Evolutionary conservation across 1,140 invertebrate genomes (phyloP).

Genomic region (Melitaea cinxia): DNA sequence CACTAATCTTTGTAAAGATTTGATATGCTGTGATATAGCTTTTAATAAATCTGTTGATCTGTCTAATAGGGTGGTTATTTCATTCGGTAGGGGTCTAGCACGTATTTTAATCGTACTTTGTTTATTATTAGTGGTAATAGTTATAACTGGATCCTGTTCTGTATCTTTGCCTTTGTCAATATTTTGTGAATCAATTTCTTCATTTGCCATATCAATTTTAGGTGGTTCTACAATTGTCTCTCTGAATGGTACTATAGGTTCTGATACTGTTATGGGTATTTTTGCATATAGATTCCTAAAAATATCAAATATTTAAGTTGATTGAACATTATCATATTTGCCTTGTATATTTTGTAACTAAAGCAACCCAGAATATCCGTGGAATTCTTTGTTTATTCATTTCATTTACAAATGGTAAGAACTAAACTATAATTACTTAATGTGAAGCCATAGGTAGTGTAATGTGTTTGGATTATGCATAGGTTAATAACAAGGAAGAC

Average conservation of each 20-base stretch:
- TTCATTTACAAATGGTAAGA: too few species aligned
- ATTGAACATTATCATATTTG: background rate
- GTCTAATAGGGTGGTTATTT: slow-evolving; percentile 86
- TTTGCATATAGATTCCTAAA: slow-evolving; percentile 89
- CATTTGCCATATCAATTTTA: slow-evolving; percentile 94
- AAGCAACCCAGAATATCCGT: too few species aligned
- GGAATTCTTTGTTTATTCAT: too few species aligned
- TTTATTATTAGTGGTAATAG: slow-evolving; percentile 87
- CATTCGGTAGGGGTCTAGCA: slow-evolving; percentile 89
- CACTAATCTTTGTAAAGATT: slow-evolving; percentile 59
- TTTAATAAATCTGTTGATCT: slow-evolving; percentile 82
- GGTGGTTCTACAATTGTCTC: slow-evolving; percentile 95
- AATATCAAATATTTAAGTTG: slow-evolving; percentile 24
- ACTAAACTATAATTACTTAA: too few species aligned
- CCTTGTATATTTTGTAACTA: background rate
- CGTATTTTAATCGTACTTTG: slow-evolving; percentile 88
- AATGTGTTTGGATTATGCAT: too few species aligned
- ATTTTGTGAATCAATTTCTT: slow-evolving; percentile 86
- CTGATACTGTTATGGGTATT: slow-evolving; percentile 93
- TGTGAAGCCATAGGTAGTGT: too few species aligned
- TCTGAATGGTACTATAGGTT: slow-evolving; percentile 97
- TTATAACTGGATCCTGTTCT: slow-evolving; percentile 82
- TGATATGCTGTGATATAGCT: slow-evolving; percentile 74
- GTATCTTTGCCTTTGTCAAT: slow-evolving; percentile 54
- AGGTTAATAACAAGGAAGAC: too few species aligned